Base-by-base conservation (phyloP, 1,140 invertebrate species). In the Hestina assimilis region DNA sequence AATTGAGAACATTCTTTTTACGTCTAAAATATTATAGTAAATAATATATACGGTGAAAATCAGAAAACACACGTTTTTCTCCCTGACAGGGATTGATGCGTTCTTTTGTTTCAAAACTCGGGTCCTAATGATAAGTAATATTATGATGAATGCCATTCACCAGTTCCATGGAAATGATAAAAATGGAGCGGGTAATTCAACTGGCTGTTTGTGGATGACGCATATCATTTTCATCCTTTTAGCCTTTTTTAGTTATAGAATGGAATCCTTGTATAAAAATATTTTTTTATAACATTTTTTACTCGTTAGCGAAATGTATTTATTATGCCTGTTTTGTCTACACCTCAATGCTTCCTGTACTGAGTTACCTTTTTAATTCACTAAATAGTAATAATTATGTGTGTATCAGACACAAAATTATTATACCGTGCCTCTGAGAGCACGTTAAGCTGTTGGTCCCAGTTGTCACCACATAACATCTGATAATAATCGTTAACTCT, bases 41-140 rank as follows among this genome's bases (percentile, higher is more conserved):
- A n/a, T n/a, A n/a, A n/a, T n/a, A n/a, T n/a, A n/a, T n/a, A n/a
- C n/a, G n/a, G n/a, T n/a, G n/a, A n/a, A n/a, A 55, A 21, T 26
- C 28, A 15, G 15, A 9, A 15, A 46, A 29, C 51, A 53, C 40
- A 59, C 43, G 48, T 52, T 52, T 40, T 35, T 35, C 12, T 23
- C 28, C 14, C 3, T 38, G 55, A 63, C 61, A 54, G 33, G 50
- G 61, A 63, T 63, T 59, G 55, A 63, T 59, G 55, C 9, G 20
- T 20, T 15, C 50, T 23, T 63, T 59, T 63, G 61, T 63, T 55
- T 58, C 15, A 42, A 41, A 54, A 17, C 54, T 21, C 48, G 40
- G 40, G n/a, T n/a, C n/a, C n/a, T 59, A 59, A 63, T 59, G 61
- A 53, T 63, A 63, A 58, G 60, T 57, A 63, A 58, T 56, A 56